Evolutionary conservation across 2,797 vertebrate species (phyloP), one percentile per base, ranked within the genome.

Genomic region (Neoniphon sammara): DNA sequence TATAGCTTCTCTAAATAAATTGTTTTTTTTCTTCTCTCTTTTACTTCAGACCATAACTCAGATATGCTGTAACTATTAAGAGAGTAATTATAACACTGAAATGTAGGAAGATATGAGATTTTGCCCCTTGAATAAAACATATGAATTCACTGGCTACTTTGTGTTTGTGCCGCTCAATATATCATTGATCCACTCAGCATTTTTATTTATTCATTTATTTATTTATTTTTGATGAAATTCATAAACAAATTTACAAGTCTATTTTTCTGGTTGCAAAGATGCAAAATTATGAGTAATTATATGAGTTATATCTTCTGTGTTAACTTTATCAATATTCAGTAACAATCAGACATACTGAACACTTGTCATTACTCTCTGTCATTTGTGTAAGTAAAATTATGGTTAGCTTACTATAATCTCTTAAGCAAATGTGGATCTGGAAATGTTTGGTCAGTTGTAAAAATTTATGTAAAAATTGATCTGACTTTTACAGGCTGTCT

Each of bases 71-170:
- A 46, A 46, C 44, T 46, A 36, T 25, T 63, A 8, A 25, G 2
- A 57, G 46, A 68, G n/a, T 58, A 30, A 70, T 34, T 53, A 44
- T 44, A n/a, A 56, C 31, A 10, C 42, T 58, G 44, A 36, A 76
- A 31, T 59, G 14, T 66, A 27, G 62, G 21, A 71, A 4, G 9
- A 31, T 5, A 50, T 62, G 31, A n/a, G 55, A 77, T 77, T 59
- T 23, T 53, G 10, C 25, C 61, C 4, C 68, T 63, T 70, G 9
- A 85, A 88, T 89, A 84, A 91, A 88, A 63, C 14, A 55, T 42
- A 10, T 23, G 10, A 7, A 73, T 70, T 49, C 23, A 46, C 31
- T 25, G 14, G 5, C 12, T 61, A 11, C 7, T 23, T 49, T 69
- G 46, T 81, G 14, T 64, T 59, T 82, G 61, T 79, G 31, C 66